Conservation (phyloP, 2,113 vertebrate genomes). For the Chloropsis cyanopogon region DNA sequence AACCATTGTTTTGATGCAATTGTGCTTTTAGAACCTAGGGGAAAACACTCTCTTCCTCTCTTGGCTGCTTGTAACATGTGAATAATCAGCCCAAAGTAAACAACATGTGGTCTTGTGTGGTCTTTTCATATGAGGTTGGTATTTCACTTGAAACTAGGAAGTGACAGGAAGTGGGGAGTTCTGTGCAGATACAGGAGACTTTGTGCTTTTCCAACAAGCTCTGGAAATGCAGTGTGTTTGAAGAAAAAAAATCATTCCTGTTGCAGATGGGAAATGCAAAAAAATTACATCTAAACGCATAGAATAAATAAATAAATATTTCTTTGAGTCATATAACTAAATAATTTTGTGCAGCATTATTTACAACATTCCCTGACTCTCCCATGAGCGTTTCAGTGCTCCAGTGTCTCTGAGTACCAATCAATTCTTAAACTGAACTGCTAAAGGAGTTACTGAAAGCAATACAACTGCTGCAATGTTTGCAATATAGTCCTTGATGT, state of each 20-base stretch:
- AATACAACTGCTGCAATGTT: not conserved
- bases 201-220: not conserved
- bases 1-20: not conserved
- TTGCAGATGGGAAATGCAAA: not conserved
- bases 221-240: not conserved
- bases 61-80: not conserved
- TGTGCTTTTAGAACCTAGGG: not conserved
- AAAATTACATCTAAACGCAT: not conserved
- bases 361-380: not conserved
- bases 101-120: conserved; percentile 44
- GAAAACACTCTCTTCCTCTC: conserved; percentile 17
- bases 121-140: not conserved
- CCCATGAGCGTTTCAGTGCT: not conserved
- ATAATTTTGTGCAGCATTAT: not conserved
- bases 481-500: not conserved
- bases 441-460: not conserved
- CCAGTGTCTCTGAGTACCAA: fast-evolving
- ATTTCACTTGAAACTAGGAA: not conserved
- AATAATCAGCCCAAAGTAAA: conserved; percentile 49
- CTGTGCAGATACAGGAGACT: not conserved
- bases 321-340: not conserved
- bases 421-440: not conserved
- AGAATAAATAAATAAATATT: not conserved
- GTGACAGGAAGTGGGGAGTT: not conserved
- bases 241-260: not conserved